Evolutionary conservation across 1,140 invertebrate species (phyloP).

Genomic region (Lanistes nyassanus): DNA sequence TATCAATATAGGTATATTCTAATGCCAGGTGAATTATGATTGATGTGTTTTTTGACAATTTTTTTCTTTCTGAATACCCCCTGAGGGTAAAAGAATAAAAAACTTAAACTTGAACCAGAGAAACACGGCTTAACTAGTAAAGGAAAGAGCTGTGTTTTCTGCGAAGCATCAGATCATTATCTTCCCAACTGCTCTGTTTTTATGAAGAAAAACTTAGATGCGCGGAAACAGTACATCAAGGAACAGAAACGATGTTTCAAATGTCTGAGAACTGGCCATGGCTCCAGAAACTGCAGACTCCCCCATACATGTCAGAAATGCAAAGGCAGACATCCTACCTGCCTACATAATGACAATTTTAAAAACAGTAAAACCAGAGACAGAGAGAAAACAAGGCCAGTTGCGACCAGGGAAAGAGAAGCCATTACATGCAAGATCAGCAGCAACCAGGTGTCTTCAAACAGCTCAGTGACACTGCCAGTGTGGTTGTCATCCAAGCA

Average conservation of each 20-base stretch:
- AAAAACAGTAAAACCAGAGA: background rate
- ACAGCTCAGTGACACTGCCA: too few relatives aligned
- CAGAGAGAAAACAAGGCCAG: background rate
- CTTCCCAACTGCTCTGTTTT: background rate
- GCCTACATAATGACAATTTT: background rate
- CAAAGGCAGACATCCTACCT: background rate
- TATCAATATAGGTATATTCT: too few relatives aligned
- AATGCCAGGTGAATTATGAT: too few relatives aligned
- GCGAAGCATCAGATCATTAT: background rate
- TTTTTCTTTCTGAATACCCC: too few relatives aligned
- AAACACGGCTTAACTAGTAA: background rate
- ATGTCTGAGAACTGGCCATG: background rate
- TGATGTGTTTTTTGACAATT: too few relatives aligned
- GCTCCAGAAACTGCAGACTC: background rate
- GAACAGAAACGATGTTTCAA: conserved; percentile 7
- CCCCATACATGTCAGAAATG: background rate
- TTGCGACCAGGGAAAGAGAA: too few relatives aligned
- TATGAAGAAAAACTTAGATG: background rate
- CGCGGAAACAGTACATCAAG: background rate
- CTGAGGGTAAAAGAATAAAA: too few relatives aligned
- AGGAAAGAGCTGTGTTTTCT: background rate
- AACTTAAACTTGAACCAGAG: too few relatives aligned
- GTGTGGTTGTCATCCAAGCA: too few relatives aligned
- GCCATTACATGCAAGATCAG: too few relatives aligned
- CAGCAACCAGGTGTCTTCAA: too few relatives aligned